phyloP scores from a whole-genome alignment of 2,797 vertebrate genomes.

The Margarornis squamiger region DNA sequence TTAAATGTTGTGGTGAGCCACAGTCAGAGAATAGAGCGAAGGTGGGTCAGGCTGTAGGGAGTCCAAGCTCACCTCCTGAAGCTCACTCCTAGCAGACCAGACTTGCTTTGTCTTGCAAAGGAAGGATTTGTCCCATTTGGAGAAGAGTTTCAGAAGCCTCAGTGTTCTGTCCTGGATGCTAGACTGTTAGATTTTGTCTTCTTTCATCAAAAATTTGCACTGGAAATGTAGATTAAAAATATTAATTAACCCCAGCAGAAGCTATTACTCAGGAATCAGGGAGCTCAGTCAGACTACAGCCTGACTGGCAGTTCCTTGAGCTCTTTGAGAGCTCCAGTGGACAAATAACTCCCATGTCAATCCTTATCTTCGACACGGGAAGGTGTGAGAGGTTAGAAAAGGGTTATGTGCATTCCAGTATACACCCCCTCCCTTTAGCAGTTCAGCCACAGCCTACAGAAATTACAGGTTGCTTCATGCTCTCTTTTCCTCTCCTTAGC shows the following conservation, averaged over 20 bases:
- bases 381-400: conserved; percentile 38
- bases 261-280: background rate
- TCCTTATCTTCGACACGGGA: background rate
- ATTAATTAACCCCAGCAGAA: background rate
- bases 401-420: conserved; percentile 42
- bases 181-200: background rate
- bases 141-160: background rate
- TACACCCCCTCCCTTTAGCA: background rate
- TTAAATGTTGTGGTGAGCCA: conserved; percentile 1
- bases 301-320: background rate
- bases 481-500: background rate
- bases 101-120: background rate
- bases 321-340: background rate
- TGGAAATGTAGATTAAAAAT: background rate
- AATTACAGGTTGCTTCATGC: conserved; percentile 47
- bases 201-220: background rate
- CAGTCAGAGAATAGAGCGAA: background rate
- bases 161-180: background rate
- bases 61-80: background rate
- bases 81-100: background rate
- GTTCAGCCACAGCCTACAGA: conserved; percentile 33
- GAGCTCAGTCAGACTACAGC: background rate
- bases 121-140: background rate
- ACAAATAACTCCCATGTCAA: conserved; percentile 38
- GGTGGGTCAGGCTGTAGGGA: background rate